phyloP scores from a whole-genome alignment of 2,113 vertebrate species.

The Todiramphus chloris region DNA sequence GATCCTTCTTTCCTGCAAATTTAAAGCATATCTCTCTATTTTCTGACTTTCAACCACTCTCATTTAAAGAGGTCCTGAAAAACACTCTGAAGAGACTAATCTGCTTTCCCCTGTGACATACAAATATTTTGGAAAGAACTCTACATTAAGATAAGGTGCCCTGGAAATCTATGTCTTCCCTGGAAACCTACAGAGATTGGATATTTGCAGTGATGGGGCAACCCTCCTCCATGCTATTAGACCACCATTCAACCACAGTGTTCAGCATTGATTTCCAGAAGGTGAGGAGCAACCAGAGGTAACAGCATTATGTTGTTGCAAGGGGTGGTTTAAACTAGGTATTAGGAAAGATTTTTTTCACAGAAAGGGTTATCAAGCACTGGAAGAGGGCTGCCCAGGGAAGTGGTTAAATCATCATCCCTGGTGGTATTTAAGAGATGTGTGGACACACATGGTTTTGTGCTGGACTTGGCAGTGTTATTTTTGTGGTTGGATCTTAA shows the following conservation, averaged over 20 bases:
- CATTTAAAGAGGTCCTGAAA: background rate
- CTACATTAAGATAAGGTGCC: accelerated
- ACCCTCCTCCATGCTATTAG: background rate
- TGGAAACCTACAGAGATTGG: background rate
- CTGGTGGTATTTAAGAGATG: background rate
- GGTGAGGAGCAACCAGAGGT: background rate
- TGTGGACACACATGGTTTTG: background rate
- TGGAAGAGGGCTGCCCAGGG: background rate
- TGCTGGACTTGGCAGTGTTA: background rate
- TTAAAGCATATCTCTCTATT: background rate
- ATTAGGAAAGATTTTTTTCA: background rate
- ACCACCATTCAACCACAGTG: background rate
- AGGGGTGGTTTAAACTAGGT: accelerated
- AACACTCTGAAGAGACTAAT: background rate
- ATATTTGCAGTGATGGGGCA: background rate
- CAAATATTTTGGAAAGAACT: background rate
- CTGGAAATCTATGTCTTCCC: background rate
- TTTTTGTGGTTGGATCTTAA: background rate
- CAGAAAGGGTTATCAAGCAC: background rate
- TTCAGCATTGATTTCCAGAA: background rate
- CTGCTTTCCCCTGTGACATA: background rate
- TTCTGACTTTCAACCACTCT: background rate
- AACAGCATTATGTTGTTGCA: background rate
- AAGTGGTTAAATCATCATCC: background rate
- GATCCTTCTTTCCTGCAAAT: background rate